Conservation (phyloP, 2,888 invertebrate genomes). For the Gari tellinella region DNA sequence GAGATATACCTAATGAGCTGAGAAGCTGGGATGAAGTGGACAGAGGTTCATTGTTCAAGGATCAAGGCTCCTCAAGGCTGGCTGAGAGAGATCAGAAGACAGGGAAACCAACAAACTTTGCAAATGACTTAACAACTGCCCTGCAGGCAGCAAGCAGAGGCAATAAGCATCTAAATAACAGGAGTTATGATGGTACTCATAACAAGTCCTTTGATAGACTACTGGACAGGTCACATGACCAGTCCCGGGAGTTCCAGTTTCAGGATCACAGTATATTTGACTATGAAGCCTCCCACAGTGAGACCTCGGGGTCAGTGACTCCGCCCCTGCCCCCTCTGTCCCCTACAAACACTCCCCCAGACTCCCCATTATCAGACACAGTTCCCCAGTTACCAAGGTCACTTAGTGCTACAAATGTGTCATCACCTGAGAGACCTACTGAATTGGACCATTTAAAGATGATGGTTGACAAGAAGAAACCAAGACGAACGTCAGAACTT, state of each 20-base stretch:
- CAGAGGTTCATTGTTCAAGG: too few species aligned
- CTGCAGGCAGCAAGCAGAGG: constrained; percentile 38
- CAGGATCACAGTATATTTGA: constrained; percentile 71
- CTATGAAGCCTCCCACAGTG: constrained; percentile 63
- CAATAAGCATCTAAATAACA: constrained; percentile 6
- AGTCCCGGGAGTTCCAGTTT: constrained; percentile 27
- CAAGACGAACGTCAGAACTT: constrained; percentile 45
- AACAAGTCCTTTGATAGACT: constrained; percentile 44
- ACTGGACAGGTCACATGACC: constrained; percentile 26
- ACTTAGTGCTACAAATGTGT: constrained; percentile 60
- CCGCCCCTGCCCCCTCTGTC: constrained; percentile 77
- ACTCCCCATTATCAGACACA: constrained; percentile 56
- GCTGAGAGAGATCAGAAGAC: too few species aligned
- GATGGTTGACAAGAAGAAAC: constrained; percentile 22
- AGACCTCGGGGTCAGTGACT: constrained; percentile 72
- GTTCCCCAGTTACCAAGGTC: constrained; percentile 55
- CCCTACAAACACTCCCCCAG: constrained; percentile 68
- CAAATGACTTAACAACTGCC: constrained; percentile 40
- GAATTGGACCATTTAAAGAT: constrained; percentile 31
- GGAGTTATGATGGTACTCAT: constrained; percentile 26
- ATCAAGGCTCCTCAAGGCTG: too few species aligned
- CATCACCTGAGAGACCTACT: constrained; percentile 55
- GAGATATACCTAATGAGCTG: too few species aligned
- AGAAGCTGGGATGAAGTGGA: too few species aligned
- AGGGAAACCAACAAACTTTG: constrained; percentile 17